A percentile compares a stretch with the other conserved stretches of the same genome.
Evolutionary conservation across 1,140 invertebrate species (phyloP).

Genomic region (Eubasilissa regina): DNA sequence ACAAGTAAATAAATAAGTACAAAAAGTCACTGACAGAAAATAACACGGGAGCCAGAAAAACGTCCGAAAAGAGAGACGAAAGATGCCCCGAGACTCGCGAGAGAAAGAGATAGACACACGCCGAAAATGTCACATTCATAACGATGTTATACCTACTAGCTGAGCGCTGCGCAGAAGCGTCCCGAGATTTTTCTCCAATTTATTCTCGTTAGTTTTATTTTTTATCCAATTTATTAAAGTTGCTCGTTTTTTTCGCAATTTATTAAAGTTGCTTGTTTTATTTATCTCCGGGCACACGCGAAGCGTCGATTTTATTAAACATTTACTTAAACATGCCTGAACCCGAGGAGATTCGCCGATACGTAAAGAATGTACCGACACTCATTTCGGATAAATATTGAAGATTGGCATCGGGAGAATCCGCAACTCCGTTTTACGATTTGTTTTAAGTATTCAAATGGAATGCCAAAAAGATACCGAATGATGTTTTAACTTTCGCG

Average conservation of each 20-base stretch:
- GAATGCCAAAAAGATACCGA: slow-evolving; percentile 14
- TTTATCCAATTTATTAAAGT: not conserved
- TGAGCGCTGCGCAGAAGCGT: slow-evolving; percentile 1
- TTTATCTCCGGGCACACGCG: slow-evolving; percentile 12
- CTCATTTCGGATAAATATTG: slow-evolving; percentile 24
- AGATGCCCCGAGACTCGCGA: not conserved
- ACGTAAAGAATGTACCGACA: slow-evolving; percentile 23
- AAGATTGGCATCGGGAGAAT: slow-evolving; percentile 3
- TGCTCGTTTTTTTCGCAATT: not conserved
- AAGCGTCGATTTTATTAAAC: slow-evolving; percentile 10
- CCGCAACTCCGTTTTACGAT: slow-evolving; percentile 14
- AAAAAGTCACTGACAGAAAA: slow-evolving; percentile 51
- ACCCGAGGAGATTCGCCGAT: not conserved
- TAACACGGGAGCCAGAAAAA: slow-evolving; percentile 53
- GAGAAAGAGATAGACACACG: slow-evolving; percentile 28
- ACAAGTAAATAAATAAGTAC: slow-evolving; percentile 50
- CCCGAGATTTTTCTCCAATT: not conserved
- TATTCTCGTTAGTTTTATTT: slow-evolving; percentile 18
- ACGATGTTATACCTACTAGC: slow-evolving; percentile 47
- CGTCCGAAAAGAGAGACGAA: slow-evolving; percentile 23
- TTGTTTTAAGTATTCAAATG: slow-evolving; percentile 4
- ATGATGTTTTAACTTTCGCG: not conserved
- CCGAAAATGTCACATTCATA: slow-evolving; percentile 56
- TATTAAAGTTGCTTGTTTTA: not conserved
- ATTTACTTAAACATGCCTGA: slow-evolving; percentile 1